Evolutionary conservation across 2,888 invertebrate genomes (phyloP).

Genomic region (Pegoplata infirma): DNA sequence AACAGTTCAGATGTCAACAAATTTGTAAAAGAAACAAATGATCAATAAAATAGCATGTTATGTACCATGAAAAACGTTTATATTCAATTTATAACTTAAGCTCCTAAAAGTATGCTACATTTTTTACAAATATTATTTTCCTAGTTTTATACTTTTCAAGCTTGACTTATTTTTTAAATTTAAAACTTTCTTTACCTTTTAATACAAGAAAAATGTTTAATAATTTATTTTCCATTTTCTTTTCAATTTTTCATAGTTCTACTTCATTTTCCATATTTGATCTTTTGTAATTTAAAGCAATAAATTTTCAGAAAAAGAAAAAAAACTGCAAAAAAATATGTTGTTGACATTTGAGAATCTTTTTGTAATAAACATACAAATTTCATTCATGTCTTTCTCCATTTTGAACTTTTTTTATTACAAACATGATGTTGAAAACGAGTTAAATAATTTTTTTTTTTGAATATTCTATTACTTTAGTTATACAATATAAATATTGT

Average conservation of each 20-base stretch:
- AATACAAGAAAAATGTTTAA: not conserved
- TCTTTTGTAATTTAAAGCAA: conserved; percentile 1
- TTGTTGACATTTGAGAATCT: conserved; percentile 11
- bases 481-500: not conserved
- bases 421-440: not conserved
- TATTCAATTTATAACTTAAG: too few species aligned
- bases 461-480: not conserved
- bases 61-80: too few species aligned
- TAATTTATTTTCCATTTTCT: not conserved
- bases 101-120: too few species aligned
- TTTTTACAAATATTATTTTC: too few species aligned
- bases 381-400: not conserved
- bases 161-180: too few species aligned
- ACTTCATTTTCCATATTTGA: not conserved
- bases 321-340: not conserved
- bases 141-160: too few species aligned
- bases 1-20: too few species aligned
- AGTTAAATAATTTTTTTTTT: not conserved
- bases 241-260: not conserved
- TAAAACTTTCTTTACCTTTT: too few species aligned
- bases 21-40: too few species aligned
- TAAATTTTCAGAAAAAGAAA: not conserved
- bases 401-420: not conserved
- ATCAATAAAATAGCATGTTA: too few species aligned
- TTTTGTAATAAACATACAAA: not conserved